phyloP scores from a whole-genome alignment of 2,113 vertebrate species.

The Pogonocichla stellata region DNA sequence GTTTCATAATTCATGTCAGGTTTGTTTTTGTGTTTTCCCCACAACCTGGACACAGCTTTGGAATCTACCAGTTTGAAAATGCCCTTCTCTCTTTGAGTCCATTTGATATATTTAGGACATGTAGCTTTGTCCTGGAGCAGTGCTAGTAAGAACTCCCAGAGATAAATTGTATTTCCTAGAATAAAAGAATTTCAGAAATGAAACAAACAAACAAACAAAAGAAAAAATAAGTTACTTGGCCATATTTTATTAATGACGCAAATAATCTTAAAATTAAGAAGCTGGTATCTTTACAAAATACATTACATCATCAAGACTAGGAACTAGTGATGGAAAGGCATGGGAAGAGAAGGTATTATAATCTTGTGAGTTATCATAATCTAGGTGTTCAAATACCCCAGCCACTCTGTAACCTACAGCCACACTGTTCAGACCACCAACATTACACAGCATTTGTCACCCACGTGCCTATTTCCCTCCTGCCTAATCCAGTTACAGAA shows the following conservation, averaged over 20 bases:
- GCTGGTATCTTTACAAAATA: background rate
- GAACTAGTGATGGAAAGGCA: background rate
- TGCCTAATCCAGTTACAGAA: background rate
- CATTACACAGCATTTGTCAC: background rate
- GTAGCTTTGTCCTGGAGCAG: constrained; percentile 93
- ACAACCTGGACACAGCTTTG: constrained; percentile 92
- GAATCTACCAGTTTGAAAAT: constrained; percentile 99
- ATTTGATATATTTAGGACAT: constrained; percentile 97
- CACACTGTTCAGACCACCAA: accelerated
- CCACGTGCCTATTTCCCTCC: background rate
- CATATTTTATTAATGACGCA: background rate
- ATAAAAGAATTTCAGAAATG: background rate
- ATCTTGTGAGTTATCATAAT: background rate
- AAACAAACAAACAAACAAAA: background rate
- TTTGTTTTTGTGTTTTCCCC: constrained; percentile 99
- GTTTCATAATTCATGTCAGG: constrained; percentile 99
- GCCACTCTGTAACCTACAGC: background rate
- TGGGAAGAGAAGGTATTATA: background rate
- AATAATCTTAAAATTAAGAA: background rate
- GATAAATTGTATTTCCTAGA: constrained; percentile 94
- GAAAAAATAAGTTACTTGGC: background rate
- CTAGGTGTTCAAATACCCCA: background rate
- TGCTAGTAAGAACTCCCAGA: constrained; percentile 97
- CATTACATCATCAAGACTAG: background rate
- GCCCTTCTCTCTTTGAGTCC: constrained; percentile 92